Conservation (phyloP, 2,113 vertebrate genomes). For the Mustela nigripes region DNA sequence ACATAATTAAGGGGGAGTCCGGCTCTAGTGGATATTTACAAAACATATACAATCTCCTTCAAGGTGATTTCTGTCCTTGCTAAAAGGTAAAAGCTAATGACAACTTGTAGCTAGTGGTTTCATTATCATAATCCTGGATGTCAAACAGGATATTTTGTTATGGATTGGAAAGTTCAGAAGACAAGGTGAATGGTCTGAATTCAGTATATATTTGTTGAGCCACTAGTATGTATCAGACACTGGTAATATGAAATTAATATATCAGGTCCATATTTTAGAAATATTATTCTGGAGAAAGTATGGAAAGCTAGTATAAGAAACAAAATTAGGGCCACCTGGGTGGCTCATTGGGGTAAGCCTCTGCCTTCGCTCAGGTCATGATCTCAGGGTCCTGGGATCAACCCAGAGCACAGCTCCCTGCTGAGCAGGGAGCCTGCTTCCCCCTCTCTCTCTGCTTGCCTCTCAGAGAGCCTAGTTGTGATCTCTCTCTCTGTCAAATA, state of each 20-base stretch:
- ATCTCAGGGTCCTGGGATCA: too few species aligned
- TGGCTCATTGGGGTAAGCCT: too few species aligned
- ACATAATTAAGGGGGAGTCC: constrained; percentile 29
- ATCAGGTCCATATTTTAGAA: background rate
- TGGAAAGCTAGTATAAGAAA: background rate
- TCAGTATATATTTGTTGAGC: background rate
- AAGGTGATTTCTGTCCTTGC: constrained; percentile 39
- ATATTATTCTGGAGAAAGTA: background rate
- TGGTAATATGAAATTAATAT: background rate
- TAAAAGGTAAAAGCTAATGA: background rate
- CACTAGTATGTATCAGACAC: background rate
- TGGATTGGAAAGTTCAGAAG: background rate
- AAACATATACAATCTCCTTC: constrained; percentile 19
- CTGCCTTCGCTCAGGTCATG: too few species aligned
- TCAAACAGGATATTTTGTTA: background rate
- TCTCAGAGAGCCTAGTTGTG: too few species aligned
- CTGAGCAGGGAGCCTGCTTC: too few species aligned
- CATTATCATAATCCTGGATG: background rate
- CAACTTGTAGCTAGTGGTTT: background rate
- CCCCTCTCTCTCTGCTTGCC: too few species aligned
- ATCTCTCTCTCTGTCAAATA: too few species aligned
- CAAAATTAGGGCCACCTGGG: background rate
- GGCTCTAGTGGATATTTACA: constrained; percentile 32
- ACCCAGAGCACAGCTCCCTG: too few species aligned
- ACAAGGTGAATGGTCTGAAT: background rate